Conservation (phyloP, 2,113 vertebrate species). For the Brevimyrus niger region DNA sequence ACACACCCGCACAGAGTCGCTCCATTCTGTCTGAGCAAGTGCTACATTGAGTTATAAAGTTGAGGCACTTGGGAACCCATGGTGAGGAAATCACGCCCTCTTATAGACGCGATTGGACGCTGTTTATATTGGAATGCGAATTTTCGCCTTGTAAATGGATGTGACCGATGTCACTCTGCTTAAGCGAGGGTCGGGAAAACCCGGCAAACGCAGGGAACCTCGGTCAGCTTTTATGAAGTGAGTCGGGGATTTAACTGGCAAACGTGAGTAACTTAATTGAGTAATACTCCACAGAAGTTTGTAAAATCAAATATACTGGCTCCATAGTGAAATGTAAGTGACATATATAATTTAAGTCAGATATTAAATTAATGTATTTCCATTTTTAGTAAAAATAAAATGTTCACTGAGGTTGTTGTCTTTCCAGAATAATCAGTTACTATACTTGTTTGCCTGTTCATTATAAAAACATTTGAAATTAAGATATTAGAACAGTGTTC, state of each 20-base stretch:
- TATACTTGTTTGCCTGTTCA: background rate
- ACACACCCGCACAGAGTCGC: conserved; percentile 42
- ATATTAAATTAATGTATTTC: background rate
- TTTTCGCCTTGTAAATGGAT: conserved; percentile 43
- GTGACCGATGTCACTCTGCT: conserved; percentile 39
- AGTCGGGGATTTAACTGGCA: background rate
- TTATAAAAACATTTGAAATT: background rate
- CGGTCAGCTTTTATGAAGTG: conserved; percentile 11
- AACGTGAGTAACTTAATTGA: background rate
- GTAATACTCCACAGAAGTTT: background rate
- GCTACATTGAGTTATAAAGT: conserved; percentile 53
- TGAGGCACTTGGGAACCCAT: conserved; percentile 48
- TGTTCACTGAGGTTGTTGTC: background rate
- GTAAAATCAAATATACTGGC: background rate
- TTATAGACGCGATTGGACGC: conserved; percentile 47
- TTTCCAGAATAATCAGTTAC: background rate
- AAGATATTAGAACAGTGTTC: background rate
- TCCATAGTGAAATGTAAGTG: background rate
- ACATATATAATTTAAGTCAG: background rate
- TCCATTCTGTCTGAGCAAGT: conserved; percentile 55
- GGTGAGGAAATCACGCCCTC: conserved; percentile 49
- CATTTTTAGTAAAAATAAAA: background rate
- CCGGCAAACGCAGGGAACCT: conserved; percentile 21
- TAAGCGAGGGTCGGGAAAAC: background rate
- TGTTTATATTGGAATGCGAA: conserved; percentile 46